Conservation (phyloP, 2,888 invertebrate species). For the Synergus japonicus region DNA sequence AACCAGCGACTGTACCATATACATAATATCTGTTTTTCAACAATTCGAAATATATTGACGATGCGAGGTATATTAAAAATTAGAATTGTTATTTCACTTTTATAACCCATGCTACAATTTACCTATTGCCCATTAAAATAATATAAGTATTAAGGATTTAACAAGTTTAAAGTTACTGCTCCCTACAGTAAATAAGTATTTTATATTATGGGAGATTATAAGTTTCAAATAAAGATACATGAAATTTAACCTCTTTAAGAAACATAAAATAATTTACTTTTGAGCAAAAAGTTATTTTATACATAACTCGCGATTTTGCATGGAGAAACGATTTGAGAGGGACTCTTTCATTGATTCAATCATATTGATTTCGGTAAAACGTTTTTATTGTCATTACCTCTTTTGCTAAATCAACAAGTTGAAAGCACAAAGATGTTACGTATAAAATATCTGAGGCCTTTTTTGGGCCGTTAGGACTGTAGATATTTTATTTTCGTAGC, state of each 20-base stretch:
- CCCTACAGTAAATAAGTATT: no score
- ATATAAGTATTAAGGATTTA: neutral
- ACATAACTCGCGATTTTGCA: neutral
- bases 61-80: slow-evolving; percentile 61
- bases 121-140: neutral
- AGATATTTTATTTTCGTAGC: slow-evolving; percentile 71
- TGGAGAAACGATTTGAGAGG: neutral
- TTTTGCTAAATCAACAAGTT: slow-evolving; percentile 28
- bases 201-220: no score
- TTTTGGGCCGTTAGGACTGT: slow-evolving; percentile 51
- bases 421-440: slow-evolving; percentile 24
- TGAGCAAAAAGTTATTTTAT: no score
- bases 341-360: slow-evolving; percentile 41
- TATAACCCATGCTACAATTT: neutral
- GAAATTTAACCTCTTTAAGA: no score
- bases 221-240: no score
- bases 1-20: slow-evolving; percentile 66
- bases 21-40: slow-evolving; percentile 70
- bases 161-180: no score
- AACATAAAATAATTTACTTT: neutral
- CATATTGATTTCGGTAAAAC: slow-evolving; percentile 51
- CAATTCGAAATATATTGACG: slow-evolving; percentile 72
- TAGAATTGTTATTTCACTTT: slow-evolving; percentile 40
- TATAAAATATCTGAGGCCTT: slow-evolving; percentile 42
- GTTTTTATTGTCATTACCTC: slow-evolving; percentile 43